Evolutionary conservation across 2,888 invertebrate genomes (phyloP).

Genomic region (Metellina segmentata): DNA sequence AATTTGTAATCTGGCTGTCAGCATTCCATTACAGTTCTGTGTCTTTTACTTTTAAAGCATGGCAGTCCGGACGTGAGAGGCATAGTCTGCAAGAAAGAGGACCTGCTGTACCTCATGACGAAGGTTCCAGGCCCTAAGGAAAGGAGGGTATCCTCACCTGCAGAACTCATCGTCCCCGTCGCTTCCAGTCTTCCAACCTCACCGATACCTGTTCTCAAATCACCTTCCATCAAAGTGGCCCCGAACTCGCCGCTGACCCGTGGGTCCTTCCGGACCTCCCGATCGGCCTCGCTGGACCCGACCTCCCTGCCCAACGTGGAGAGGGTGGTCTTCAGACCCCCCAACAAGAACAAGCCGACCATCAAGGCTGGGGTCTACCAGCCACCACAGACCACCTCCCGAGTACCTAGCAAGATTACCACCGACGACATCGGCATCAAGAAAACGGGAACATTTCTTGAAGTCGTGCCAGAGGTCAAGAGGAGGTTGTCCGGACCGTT

Average conservation of each 20-base stretch:
- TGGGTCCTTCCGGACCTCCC: constrained; percentile 57
- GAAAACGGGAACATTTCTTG: constrained; percentile 56
- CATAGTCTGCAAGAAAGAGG: constrained; percentile 75
- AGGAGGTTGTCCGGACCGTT: constrained; percentile 62
- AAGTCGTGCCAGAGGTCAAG: constrained; percentile 68
- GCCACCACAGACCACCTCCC: constrained; percentile 15
- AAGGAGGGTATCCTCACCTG: constrained; percentile 66
- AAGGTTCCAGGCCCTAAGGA: constrained; percentile 46
- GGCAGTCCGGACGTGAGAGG: constrained; percentile 69
- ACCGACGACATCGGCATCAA: constrained; percentile 61
- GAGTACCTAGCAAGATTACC: constrained; percentile 7
- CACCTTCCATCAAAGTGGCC: constrained; percentile 69
- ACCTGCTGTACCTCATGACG: constrained; percentile 62
- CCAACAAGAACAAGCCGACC: constrained; percentile 6
- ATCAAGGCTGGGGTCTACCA: constrained; percentile 50
- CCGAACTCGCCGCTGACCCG: constrained; percentile 57
- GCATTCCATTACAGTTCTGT: not conserved
- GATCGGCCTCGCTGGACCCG: constrained; percentile 72
- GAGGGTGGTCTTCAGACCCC: constrained; percentile 8
- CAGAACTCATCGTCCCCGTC: constrained; percentile 68
- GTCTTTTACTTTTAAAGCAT: constrained; percentile 22
- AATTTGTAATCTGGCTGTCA: too few relatives aligned
- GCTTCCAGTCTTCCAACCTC: constrained; percentile 64
- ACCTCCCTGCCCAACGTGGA: constrained; percentile 50
- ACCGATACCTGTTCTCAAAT: constrained; percentile 60